Conservation (phyloP, 2,888 invertebrate genomes). For the Epistrophe eligans region DNA sequence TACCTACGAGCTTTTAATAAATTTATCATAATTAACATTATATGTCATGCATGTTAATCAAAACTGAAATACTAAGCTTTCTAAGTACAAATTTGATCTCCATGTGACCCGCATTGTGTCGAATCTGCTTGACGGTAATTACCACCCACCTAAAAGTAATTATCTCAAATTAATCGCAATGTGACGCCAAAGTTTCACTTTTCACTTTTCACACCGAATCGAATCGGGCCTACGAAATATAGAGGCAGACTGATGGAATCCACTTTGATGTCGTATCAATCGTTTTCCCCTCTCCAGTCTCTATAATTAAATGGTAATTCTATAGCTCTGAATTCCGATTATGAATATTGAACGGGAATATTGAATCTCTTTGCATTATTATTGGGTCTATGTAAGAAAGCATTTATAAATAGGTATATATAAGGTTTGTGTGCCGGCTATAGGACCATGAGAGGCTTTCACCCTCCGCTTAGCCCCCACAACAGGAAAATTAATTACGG, state of each 20-base stretch:
- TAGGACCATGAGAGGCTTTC: background rate
- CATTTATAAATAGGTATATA: background rate
- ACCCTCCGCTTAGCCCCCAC: background rate
- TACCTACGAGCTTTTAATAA: background rate
- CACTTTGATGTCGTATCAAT: background rate
- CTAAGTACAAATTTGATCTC: background rate
- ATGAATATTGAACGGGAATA: constrained; percentile 38
- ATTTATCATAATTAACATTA: constrained; percentile 19
- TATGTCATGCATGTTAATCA: constrained; percentile 23
- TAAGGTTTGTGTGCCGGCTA: background rate
- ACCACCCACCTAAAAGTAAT: constrained; percentile 33
- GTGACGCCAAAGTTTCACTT: constrained; percentile 26
- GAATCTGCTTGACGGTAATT: constrained; percentile 5
- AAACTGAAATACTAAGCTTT: background rate
- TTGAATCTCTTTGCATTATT: constrained; percentile 11
- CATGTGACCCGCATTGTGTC: background rate
- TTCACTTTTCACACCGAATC: constrained; percentile 13
- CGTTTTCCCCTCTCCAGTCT: constrained; percentile 8
- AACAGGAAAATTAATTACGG: constrained; percentile 40
- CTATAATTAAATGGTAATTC: constrained; percentile 37
- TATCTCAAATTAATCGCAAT: constrained; percentile 43
- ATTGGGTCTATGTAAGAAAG: background rate
- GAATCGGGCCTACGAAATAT: background rate
- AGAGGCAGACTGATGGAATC: background rate
- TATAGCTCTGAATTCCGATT: constrained; percentile 33